Conservation (phyloP, 2,888 invertebrate genomes). For the Microchrysa polita region DNA sequence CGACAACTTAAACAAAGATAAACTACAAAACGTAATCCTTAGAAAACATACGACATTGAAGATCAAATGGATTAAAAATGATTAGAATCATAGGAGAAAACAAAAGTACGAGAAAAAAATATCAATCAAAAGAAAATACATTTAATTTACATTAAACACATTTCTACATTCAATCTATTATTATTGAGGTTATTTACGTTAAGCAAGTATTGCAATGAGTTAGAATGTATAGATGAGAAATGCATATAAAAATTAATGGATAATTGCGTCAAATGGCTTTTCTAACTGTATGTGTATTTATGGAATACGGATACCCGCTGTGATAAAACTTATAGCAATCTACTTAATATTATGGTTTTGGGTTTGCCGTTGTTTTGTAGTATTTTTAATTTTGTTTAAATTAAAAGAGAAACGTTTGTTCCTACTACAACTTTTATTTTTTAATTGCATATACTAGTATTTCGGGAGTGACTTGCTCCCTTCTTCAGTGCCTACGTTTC, state of each 20-base stretch:
- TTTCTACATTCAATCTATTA: background rate
- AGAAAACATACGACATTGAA: background rate
- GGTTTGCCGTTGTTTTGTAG: no score
- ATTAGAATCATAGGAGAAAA: background rate
- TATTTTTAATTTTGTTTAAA: no score
- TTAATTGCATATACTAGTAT: no score
- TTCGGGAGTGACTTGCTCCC: no score
- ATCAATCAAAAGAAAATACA: conserved; percentile 10
- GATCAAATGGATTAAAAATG: no score
- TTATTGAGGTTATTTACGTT: background rate
- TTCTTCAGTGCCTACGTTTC: no score
- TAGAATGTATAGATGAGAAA: background rate
- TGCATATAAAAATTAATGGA: background rate
- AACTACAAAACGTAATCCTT: background rate
- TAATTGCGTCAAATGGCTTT: conserved; percentile 31
- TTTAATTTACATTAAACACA: background rate
- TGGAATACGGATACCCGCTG: conserved; percentile 14
- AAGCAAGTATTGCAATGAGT: background rate
- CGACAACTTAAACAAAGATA: background rate
- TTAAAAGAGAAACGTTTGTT: no score
- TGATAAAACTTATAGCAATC: conserved; percentile 39
- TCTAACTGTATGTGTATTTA: conserved; percentile 22
- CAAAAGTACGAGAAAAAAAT: background rate
- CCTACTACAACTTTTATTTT: no score
- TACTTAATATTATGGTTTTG: no score